phyloP scores from a whole-genome alignment of 2,113 vertebrate genomes.

The Gnathonemus echidnorhynchus region DNA sequence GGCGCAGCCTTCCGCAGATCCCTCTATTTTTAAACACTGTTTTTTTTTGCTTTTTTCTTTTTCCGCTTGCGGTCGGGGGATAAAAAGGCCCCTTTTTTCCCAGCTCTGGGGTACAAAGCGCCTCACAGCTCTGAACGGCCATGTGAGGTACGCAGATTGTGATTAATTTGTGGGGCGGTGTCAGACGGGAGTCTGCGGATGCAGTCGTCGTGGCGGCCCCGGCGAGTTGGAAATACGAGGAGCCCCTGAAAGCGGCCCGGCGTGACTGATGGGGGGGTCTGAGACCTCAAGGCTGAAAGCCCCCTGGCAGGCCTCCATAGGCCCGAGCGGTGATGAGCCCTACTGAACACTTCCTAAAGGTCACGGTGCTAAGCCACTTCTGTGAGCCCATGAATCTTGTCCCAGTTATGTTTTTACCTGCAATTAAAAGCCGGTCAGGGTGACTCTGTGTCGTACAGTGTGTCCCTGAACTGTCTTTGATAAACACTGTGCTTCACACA shows the following conservation, averaged over 20 bases:
- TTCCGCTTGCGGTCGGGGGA: not conserved
- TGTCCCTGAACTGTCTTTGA: conserved; percentile 26
- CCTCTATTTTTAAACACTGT: not conserved
- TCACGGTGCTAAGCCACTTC: conserved; percentile 4
- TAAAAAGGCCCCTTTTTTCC: not conserved
- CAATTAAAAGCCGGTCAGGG: not conserved
- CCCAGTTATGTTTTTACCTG: not conserved
- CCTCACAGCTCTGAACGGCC: not conserved
- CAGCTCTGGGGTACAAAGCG: not conserved
- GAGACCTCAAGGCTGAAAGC: not conserved
- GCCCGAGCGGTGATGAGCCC: not conserved
- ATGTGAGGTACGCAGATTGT: not conserved
- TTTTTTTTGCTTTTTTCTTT: not conserved
- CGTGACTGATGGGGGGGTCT: not conserved
- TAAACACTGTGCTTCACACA: conserved; percentile 9
- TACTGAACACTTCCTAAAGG: not conserved
- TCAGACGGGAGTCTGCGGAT: not conserved
- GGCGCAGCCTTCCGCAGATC: not conserved
- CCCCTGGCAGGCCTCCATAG: not conserved
- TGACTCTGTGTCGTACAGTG: not conserved
- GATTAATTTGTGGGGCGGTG: not conserved
- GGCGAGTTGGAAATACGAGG: conserved; percentile 11
- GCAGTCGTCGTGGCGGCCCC: not conserved
- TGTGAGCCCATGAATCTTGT: conserved; percentile 6
- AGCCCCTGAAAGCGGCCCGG: not conserved